These are phyloP conservation scores for Gonatopus flavifemur DNA, from an alignment of 1,140 invertebrate genomes.

Conservation along the genomic window DNA sequence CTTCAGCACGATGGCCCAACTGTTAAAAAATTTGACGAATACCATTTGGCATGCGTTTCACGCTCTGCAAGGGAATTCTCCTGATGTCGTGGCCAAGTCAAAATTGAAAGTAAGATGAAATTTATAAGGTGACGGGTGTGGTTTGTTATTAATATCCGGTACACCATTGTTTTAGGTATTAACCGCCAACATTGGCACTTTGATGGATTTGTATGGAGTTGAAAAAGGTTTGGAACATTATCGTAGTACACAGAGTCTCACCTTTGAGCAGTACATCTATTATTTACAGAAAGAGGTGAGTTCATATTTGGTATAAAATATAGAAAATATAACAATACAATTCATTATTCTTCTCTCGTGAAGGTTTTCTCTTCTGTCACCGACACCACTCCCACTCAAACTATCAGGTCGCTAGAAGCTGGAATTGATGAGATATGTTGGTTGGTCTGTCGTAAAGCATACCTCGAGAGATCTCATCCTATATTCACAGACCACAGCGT, in stretches of 20 bases:
- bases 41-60: constrained; percentile 77
- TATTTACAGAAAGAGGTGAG: constrained; percentile 73
- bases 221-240: constrained; percentile 77
- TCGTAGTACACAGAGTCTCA: constrained; percentile 66
- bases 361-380: constrained; percentile 48
- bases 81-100: constrained; percentile 69
- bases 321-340: not conserved
- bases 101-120: constrained; percentile 68
- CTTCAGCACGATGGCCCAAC: constrained; percentile 61
- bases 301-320: not conserved
- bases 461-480: constrained; percentile 60
- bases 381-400: constrained; percentile 39
- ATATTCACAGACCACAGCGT: constrained; percentile 67
- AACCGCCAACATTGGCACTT: constrained; percentile 71
- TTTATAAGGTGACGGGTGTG: constrained; percentile 10
- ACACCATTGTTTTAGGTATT: constrained; percentile 63
- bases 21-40: constrained; percentile 71
- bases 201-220: constrained; percentile 72
- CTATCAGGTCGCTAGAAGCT: constrained; percentile 35
- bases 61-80: constrained; percentile 64
- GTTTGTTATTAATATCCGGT: constrained; percentile 4
- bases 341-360: constrained; percentile 1
- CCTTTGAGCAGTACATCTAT: constrained; percentile 73
- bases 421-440: constrained; percentile 71
- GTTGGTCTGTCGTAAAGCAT: constrained; percentile 71